phyloP scores from a whole-genome alignment of 2,888 invertebrate genomes.

The Caenorhabditis imperialis region DNA sequence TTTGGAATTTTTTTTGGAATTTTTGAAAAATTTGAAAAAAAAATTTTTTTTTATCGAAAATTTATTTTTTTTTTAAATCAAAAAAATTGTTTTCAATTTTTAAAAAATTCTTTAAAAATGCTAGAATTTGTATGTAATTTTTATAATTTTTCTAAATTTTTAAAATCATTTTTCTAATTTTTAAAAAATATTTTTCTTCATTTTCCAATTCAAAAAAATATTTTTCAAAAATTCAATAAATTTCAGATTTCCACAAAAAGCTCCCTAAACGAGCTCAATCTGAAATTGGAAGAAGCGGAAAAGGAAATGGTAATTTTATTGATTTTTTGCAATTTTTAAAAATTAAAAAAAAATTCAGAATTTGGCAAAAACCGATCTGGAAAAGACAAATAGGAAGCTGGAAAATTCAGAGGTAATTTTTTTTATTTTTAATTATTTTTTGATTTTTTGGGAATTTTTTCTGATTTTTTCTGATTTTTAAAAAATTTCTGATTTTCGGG shows the following conservation, averaged over 20 bases:
- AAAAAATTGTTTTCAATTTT: too few relatives aligned
- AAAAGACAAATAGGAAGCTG: slow-evolving; percentile 40
- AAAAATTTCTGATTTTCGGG: background rate
- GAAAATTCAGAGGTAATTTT: slow-evolving; percentile 31
- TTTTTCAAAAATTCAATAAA: background rate
- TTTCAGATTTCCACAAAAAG: slow-evolving; percentile 1
- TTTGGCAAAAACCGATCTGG: slow-evolving; percentile 22
- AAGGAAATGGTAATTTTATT: slow-evolving; percentile 20
- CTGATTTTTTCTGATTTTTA: slow-evolving; percentile 1
- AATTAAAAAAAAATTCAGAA: too few relatives aligned
- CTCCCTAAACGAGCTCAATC: slow-evolving; percentile 23
- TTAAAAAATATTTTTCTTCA: background rate
- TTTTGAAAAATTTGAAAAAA: background rate
- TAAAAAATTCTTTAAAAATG: too few relatives aligned
- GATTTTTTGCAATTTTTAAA: background rate
- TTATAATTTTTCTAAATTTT: too few relatives aligned
- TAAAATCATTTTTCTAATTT: too few relatives aligned
- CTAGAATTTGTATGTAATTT: too few relatives aligned
- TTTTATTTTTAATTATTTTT: slow-evolving; percentile 1
- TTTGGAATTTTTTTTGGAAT: background rate
- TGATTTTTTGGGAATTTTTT: background rate
- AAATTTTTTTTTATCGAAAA: background rate
- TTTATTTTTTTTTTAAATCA: slow-evolving; percentile 1
- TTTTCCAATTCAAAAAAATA: background rate
- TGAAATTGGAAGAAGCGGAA: slow-evolving; percentile 19